These are phyloP conservation scores for Bombus vancouverensis DNA, from an alignment of 1,140 invertebrate genomes.

Conservation along the genomic window DNA sequence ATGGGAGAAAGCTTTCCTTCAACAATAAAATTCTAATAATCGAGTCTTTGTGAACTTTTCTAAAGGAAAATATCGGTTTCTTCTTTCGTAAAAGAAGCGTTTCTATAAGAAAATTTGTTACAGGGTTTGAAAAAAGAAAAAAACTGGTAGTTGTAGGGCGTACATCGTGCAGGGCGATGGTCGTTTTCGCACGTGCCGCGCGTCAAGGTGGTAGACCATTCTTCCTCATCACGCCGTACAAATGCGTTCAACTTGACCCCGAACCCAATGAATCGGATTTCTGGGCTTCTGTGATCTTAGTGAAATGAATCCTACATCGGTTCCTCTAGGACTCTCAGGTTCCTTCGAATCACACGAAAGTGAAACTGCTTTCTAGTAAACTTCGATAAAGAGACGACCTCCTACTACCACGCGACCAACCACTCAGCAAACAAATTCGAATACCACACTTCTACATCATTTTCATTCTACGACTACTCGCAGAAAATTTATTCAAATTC, in stretches of 20 bases:
- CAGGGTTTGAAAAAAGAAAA: not conserved
- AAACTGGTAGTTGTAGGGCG: not conserved
- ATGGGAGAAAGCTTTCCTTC: accelerated
- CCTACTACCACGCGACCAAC: constrained; percentile 2
- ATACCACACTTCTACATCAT: not conserved
- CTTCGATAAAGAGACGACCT: constrained; percentile 49
- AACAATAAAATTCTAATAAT: too few relatives aligned
- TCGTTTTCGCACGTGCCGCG: constrained; percentile 54
- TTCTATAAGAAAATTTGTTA: too few relatives aligned
- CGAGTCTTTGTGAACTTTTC: too few relatives aligned
- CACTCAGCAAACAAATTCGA: constrained; percentile 37
- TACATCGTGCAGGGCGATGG: not conserved
- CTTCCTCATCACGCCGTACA: constrained; percentile 64
- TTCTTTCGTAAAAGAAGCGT: too few relatives aligned
- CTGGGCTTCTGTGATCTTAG: constrained; percentile 60
- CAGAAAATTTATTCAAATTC: too few relatives aligned
- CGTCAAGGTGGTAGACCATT: constrained; percentile 59
- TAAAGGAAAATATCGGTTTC: too few relatives aligned
- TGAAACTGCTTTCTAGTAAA: constrained; percentile 44
- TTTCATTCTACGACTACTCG: not conserved
- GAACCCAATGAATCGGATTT: constrained; percentile 66
- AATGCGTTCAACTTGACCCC: constrained; percentile 69
- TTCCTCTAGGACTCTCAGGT: not conserved
- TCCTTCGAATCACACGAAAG: constrained; percentile 43
- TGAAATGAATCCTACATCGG: constrained; percentile 53